Evolutionary conservation across 2,888 invertebrate species (phyloP).

Genomic region (Patella depressa): DNA sequence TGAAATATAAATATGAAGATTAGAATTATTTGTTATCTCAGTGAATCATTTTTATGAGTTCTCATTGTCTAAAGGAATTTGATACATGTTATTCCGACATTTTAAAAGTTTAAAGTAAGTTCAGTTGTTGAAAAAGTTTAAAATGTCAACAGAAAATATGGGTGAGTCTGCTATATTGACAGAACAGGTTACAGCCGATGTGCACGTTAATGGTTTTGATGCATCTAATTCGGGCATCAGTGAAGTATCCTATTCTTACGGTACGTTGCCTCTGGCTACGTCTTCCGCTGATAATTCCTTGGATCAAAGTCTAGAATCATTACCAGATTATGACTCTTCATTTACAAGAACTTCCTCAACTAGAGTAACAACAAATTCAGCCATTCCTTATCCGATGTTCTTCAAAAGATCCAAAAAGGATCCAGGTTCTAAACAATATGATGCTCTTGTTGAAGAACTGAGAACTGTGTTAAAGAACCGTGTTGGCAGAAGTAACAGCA

Average conservation of each 20-base stretch:
- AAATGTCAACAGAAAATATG: background rate
- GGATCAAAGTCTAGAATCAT: background rate
- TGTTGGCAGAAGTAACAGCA: conserved; percentile 22
- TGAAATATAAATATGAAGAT: too few species aligned
- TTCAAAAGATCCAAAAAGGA: conserved; percentile 59
- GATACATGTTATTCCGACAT: too few species aligned
- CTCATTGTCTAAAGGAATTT: too few species aligned
- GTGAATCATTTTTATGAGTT: too few species aligned
- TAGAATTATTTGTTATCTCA: too few species aligned
- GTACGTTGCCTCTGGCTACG: background rate
- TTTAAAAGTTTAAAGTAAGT: too few species aligned
- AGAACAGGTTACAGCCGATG: conserved; percentile 4
- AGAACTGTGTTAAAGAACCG: conserved; percentile 52
- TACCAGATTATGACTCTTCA: background rate
- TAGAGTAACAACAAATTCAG: conserved; percentile 5
- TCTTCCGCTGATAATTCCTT: background rate
- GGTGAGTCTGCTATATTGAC: background rate
- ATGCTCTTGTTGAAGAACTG: conserved; percentile 53
- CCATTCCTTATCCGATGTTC: conserved; percentile 51
- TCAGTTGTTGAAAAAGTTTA: too few species aligned
- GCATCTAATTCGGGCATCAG: background rate
- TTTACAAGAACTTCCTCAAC: background rate
- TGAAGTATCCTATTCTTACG: conserved; percentile 4
- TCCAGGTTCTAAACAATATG: conserved; percentile 58
- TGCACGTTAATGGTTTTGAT: conserved; percentile 1